phyloP scores from a whole-genome alignment of 2,888 invertebrate genomes.

The Morpho deidamia region DNA sequence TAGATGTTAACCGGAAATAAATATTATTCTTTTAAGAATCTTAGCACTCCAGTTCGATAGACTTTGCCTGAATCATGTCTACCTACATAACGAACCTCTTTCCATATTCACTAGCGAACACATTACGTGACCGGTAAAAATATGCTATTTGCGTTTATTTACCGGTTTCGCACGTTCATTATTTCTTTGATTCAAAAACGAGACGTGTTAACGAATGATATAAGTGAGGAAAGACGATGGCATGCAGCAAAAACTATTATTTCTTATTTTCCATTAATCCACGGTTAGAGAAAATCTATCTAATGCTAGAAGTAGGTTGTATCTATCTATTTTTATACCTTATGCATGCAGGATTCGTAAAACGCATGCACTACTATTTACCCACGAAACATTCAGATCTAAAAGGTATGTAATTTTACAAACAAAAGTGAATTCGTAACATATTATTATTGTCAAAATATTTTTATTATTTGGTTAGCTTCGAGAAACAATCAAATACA shows the following conservation, averaged over 20 bases:
- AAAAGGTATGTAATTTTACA: too few species aligned
- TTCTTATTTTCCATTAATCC: not conserved
- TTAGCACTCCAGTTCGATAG: slow-evolving; percentile 4
- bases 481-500: too few species aligned
- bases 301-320: too few species aligned
- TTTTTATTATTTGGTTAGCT: too few species aligned
- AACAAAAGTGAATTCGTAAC: too few species aligned
- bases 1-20: not conserved
- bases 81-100: slow-evolving; percentile 14
- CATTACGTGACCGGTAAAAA: slow-evolving; percentile 22
- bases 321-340: not conserved
- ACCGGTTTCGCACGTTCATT: slow-evolving; percentile 11
- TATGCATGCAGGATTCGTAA: too few species aligned
- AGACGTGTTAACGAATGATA: not conserved
- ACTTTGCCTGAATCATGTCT: slow-evolving; percentile 11
- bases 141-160: slow-evolving; percentile 3
- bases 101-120: slow-evolving; percentile 6
- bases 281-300: too few species aligned
- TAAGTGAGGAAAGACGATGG: not conserved
- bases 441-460: too few species aligned
- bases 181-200: not conserved
- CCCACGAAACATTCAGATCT: too few species aligned
- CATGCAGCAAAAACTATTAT: not conserved
- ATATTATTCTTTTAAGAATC: not conserved
- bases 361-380: too few species aligned